Base-by-base conservation (phyloP, 2,113 vertebrate genomes). In the Channa argus region DNA sequence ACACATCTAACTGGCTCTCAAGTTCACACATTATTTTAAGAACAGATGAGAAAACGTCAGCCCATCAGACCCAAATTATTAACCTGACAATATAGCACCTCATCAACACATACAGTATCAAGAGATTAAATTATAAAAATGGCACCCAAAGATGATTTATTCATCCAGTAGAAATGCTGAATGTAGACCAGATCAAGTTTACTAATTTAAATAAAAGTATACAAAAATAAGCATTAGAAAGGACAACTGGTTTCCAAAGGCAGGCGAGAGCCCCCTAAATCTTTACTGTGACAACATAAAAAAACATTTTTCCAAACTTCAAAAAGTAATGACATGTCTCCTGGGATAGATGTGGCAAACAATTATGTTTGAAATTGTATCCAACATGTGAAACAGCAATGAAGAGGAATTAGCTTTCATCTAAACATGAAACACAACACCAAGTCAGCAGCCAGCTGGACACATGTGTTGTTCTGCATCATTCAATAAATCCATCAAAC, bases 351-450 rank as follows among this genome's bases (percentile, higher is more conserved):
- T 24, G 24, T 24, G 24, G 24, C 24, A 24, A 24, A 24, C 24
- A 24, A 24, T 24, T 24, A 24, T 24, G 24, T 24, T 24, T 24
- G 24, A 24, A 24, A 24, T 24, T 24, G 24, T 24, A 24, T 24
- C 1, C 24, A 24, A 24, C 24, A 24, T 24, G 24, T 24, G 24
- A 24, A 24, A 24, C 24, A 9, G 12, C 41, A 34, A 5, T 38
- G 15, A 60, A 47, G 9, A 36, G 44, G 5, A 44, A 66, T 51
- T 55, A 54, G 36, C 54, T 85, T 82, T 82, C 34, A 82, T 77
- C 74, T 36, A 13, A 58, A 80, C 65, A 78, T 62, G 51, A 78
- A 74, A 61, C 43, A 49, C 50, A 74, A 43, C 38, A 24, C 24
- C 24, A 24, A 24, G 24, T 24, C 24, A 24, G 24, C 24, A 24